Percentiles rank a stretch among this genome's conserved stretches.
These are phyloP conservation scores for Sakesphorus luctuosus DNA, from an alignment of 2,113 vertebrate species.

Conservation along the genomic window DNA sequence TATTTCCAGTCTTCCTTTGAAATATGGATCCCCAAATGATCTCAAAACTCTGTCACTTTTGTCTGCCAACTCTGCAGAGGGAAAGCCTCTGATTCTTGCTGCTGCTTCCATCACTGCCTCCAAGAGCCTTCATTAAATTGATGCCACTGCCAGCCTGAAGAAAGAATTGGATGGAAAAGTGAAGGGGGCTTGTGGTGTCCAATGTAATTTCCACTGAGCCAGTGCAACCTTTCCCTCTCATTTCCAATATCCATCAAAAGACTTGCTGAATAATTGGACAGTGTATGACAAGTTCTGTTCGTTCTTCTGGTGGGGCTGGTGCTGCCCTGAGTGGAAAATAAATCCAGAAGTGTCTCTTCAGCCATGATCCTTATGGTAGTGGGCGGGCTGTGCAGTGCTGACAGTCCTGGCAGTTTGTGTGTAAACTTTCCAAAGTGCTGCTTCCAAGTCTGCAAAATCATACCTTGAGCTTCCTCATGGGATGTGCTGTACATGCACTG, in stretches of 20 bases:
- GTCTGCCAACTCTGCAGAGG: not conserved
- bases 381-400: not conserved
- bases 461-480: slow-evolving; percentile 61
- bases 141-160: slow-evolving; percentile 8
- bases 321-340: not conserved
- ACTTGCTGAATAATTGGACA: not conserved
- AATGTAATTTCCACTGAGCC: not conserved
- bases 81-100: slow-evolving; percentile 37
- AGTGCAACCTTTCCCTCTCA: not conserved
- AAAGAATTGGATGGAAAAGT: not conserved
- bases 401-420: not conserved
- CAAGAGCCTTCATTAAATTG: slow-evolving; percentile 36
- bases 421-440: not conserved
- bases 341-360: not conserved
- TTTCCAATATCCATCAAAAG: not conserved
- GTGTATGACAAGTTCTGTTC: not conserved
- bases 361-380: not conserved
- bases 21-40: slow-evolving; percentile 26
- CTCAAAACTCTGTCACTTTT: not conserved
- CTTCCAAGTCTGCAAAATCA: not conserved
- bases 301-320: not conserved
- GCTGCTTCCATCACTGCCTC: slow-evolving; percentile 6
- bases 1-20: slow-evolving; percentile 65
- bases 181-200: not conserved
- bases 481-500: not conserved